phyloP scores from a whole-genome alignment of 2,888 invertebrate genomes.

The Glyphotaelius pellucidus region DNA sequence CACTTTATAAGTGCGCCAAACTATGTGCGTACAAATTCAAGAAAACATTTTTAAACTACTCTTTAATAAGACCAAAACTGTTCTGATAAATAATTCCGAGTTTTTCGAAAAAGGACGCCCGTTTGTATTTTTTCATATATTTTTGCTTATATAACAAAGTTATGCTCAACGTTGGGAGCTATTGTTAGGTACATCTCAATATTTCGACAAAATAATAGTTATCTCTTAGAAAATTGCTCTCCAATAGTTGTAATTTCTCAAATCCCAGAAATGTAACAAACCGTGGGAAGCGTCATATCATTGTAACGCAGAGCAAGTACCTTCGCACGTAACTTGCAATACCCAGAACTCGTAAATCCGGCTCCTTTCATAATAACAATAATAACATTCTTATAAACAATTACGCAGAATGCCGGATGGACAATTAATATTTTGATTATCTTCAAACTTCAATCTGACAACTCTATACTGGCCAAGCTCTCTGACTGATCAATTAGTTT shows the following conservation, averaged over 20 bases:
- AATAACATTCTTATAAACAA: not conserved
- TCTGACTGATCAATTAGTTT: not conserved
- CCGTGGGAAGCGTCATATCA: not conserved
- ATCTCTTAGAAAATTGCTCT: not conserved
- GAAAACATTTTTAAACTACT: too few relatives aligned
- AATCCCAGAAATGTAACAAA: not conserved
- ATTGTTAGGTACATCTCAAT: not conserved
- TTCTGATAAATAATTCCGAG: too few relatives aligned
- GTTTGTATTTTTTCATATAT: too few relatives aligned
- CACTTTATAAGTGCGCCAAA: too few relatives aligned
- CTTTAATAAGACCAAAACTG: too few relatives aligned
- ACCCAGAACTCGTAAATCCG: not conserved
- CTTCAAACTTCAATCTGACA: not conserved
- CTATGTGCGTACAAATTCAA: too few relatives aligned
- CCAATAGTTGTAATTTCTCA: not conserved
- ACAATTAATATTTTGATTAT: not conserved
- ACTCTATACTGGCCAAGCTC: not conserved
- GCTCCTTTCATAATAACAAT: not conserved
- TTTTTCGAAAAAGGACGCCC: too few relatives aligned
- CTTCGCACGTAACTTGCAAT: not conserved
- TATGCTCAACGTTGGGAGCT: too few relatives aligned
- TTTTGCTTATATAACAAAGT: too few relatives aligned
- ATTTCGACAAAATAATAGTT: not conserved
- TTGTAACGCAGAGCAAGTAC: not conserved
- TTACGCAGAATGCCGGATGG: not conserved